Evolutionary conservation across 2,888 invertebrate genomes (phyloP).

Genomic region (Proisotoma minuta): DNA sequence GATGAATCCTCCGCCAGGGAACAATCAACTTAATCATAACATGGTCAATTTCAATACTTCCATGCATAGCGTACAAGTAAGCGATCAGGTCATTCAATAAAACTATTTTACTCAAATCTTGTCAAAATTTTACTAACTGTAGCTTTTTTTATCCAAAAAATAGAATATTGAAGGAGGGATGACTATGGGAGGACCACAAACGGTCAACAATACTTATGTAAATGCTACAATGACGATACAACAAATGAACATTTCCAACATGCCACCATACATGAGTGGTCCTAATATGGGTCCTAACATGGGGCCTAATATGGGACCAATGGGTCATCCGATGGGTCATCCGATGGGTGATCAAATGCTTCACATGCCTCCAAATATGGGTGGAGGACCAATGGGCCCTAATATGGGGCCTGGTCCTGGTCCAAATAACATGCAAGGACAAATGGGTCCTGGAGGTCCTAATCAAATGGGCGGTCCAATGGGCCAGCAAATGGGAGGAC

Average conservation of each 20-base stretch:
- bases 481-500: conserved; percentile 41
- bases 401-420: conserved; percentile 44
- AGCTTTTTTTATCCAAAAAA: conserved; percentile 7
- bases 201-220: conserved; percentile 55
- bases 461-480: conserved; percentile 29
- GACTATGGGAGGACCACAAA: conserved; percentile 50
- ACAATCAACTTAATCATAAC: conserved; percentile 49
- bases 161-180: conserved; percentile 48
- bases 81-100: background rate
- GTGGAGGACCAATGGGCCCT: conserved; percentile 21
- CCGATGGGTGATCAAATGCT: conserved; percentile 44
- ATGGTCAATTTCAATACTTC: conserved; percentile 52
- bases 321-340: conserved; percentile 24
- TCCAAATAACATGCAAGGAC: conserved; percentile 38
- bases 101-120: background rate
- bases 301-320: conserved; percentile 19
- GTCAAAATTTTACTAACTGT: background rate
- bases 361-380: conserved; percentile 40
- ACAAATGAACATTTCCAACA: conserved; percentile 54
- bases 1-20: conserved; percentile 44
- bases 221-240: conserved; percentile 55
- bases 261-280: conserved; percentile 47
- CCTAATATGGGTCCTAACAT: conserved; percentile 32
- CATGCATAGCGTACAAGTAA: conserved; percentile 49
- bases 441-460: conserved; percentile 44